A percentile compares a stretch with the other conserved stretches of the same genome.
These are phyloP conservation scores for Spodoptera littoralis DNA, from an alignment of 2,888 invertebrate genomes.

Conservation along the genomic window DNA sequence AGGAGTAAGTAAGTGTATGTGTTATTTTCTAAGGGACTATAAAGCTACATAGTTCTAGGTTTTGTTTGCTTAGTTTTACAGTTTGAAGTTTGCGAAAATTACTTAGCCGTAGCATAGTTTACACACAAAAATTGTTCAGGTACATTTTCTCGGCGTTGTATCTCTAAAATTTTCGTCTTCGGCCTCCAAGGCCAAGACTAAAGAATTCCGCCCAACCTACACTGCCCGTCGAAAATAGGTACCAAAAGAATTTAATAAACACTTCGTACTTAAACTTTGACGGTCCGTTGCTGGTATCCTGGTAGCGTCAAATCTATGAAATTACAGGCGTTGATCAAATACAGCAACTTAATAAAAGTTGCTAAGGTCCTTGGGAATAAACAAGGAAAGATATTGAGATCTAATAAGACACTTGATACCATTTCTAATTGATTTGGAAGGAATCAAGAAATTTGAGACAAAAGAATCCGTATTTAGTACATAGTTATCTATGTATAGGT, in stretches of 20 bases:
- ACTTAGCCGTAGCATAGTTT: too few relatives aligned
- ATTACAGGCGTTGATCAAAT: slow-evolving; percentile 54
- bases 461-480: too few relatives aligned
- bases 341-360: slow-evolving; percentile 40
- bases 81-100: too few relatives aligned
- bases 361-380: slow-evolving; percentile 16
- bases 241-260: slow-evolving; percentile 73
- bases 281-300: slow-evolving; percentile 27
- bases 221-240: slow-evolving; percentile 20
- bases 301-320: slow-evolving; percentile 41
- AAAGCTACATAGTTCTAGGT: too few relatives aligned
- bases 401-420: background rate
- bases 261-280: slow-evolving; percentile 35
- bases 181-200: background rate
- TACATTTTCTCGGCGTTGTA: background rate
- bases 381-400: slow-evolving; percentile 22
- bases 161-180: background rate
- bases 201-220: slow-evolving; percentile 11
- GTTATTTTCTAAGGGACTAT: too few relatives aligned
- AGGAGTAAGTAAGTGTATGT: too few relatives aligned
- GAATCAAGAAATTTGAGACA: too few relatives aligned
- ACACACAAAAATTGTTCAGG: background rate
- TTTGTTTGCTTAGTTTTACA: too few relatives aligned
- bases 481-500: too few relatives aligned
- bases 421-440: too few relatives aligned